Evolutionary conservation across 2,888 invertebrate species (phyloP).

Genomic region (Fabriciana adippe): DNA sequence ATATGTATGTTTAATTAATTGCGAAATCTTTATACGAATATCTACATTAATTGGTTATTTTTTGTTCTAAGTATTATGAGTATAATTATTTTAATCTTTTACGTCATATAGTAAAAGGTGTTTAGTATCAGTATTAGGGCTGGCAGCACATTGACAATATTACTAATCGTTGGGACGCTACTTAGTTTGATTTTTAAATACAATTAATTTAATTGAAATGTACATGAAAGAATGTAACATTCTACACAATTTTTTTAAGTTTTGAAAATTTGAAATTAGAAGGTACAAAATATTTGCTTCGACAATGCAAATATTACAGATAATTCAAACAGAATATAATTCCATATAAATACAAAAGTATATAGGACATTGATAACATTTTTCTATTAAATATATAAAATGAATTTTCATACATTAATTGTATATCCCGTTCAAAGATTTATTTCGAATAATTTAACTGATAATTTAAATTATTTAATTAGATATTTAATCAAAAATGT

Average conservation of each 20-base stretch:
- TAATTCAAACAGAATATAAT: too few species aligned
- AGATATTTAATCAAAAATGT: slow-evolving; percentile 85
- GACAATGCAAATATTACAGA: too few species aligned
- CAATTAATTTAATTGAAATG: background rate
- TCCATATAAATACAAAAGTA: too few species aligned
- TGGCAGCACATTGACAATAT: background rate
- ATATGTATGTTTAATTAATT: slow-evolving; percentile 2
- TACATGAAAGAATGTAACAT: background rate
- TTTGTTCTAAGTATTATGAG: background rate
- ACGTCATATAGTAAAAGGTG: background rate
- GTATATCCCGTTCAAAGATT: too few species aligned
- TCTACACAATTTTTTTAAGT: background rate
- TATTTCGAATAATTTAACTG: too few species aligned
- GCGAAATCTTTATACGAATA: slow-evolving; percentile 1
- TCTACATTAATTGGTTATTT: background rate
- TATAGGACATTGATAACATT: background rate
- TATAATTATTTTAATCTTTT: background rate
- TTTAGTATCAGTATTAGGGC: background rate
- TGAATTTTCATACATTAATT: too few species aligned
- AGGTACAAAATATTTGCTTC: too few species aligned
- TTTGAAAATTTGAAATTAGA: background rate
- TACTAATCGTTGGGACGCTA: slow-evolving; percentile 1
- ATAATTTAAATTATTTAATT: slow-evolving; percentile 5
- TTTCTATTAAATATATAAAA: too few species aligned
- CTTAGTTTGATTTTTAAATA: background rate